phyloP scores from a whole-genome alignment of 1,140 invertebrate genomes.

The Lineus longissimus region DNA sequence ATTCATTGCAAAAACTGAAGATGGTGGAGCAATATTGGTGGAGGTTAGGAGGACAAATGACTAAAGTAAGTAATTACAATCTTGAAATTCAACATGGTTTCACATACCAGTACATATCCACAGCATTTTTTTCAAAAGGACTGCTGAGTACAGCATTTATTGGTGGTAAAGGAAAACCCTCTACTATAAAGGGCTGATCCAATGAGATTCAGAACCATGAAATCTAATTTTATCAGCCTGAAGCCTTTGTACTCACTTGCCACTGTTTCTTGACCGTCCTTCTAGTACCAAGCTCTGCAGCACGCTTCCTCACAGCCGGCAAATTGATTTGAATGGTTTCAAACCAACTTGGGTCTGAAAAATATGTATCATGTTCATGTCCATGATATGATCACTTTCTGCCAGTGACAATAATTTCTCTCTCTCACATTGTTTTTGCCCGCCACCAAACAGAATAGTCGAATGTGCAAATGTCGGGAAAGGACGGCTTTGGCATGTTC shows the following conservation, averaged over 20 bases:
- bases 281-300: constrained; percentile 49
- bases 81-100: no score
- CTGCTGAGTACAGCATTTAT: no score
- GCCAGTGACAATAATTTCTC: background rate
- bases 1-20: background rate
- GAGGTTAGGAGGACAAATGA: no score
- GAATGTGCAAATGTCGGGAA: background rate
- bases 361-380: constrained; percentile 9
- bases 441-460: background rate
- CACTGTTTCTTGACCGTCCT: constrained; percentile 58
- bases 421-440: background rate
- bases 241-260: constrained; percentile 38
- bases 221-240: no score
- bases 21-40: background rate
- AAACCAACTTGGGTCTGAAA: constrained; percentile 60
- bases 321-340: constrained; percentile 62
- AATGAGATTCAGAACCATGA: no score
- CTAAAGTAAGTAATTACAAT: no score
- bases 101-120: no score
- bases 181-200: no score
- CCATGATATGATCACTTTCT: background rate
- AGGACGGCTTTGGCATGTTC: background rate
- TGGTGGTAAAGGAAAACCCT: no score
- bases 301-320: constrained; percentile 58
- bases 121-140: no score